Evolutionary conservation across 2,888 invertebrate genomes (phyloP).

Genomic region (Lepeophtheirus nordmannii): DNA sequence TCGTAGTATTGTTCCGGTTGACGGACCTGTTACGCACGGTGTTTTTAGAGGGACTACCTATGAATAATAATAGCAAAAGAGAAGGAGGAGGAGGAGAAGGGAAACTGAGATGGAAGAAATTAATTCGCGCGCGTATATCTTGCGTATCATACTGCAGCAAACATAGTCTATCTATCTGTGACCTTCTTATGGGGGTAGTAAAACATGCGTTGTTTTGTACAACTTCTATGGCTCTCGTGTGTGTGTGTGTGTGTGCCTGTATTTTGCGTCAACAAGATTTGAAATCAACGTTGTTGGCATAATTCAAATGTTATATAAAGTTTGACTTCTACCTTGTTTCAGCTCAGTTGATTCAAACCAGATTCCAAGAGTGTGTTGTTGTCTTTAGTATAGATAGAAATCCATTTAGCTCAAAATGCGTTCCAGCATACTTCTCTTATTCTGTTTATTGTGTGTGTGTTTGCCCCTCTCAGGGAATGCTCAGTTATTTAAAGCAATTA

Average conservation of each 20-base stretch:
- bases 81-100: no score
- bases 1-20: no score
- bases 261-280: background rate
- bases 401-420: background rate
- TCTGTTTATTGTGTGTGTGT: background rate
- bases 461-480: constrained; percentile 9
- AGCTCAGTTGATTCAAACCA: background rate
- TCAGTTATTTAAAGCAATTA: constrained; percentile 21
- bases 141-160: constrained; percentile 1
- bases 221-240: no score
- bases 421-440: background rate
- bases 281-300: background rate
- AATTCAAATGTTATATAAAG: background rate
- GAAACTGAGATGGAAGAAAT: no score
- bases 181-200: background rate
- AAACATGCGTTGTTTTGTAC: no score
- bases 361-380: background rate
- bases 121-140: background rate
- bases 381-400: background rate
- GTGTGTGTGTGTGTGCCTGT: background rate
- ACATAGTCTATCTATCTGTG: no score
- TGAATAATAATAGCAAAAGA: no score
- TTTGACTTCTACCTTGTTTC: background rate
- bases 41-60: no score
- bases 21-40: no score